Evolutionary conservation across 2,888 invertebrate genomes (phyloP).

Genomic region (Aromia moschata): DNA sequence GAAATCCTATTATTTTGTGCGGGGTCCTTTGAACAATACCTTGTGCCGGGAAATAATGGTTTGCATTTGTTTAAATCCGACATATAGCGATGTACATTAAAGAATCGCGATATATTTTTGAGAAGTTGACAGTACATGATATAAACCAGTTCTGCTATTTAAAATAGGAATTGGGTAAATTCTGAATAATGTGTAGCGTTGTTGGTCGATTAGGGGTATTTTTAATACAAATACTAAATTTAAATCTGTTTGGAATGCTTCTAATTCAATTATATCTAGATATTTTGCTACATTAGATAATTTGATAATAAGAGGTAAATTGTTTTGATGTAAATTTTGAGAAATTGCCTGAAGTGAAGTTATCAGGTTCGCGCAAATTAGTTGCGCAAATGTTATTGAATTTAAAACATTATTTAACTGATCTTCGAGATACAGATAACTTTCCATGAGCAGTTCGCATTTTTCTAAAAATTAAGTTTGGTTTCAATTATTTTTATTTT

Average conservation of each 20-base stretch:
- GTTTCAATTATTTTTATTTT: background rate
- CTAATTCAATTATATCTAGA: conserved; percentile 3
- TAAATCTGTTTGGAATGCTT: conserved; percentile 5
- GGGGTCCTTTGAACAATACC: background rate
- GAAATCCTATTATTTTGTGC: too few species aligned
- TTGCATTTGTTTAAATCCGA: background rate
- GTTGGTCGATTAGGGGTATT: background rate
- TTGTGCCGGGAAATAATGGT: background rate
- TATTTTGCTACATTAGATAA: conserved; percentile 3
- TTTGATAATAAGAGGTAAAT: background rate
- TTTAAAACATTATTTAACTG: background rate
- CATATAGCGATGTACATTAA: background rate
- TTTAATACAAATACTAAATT: background rate
- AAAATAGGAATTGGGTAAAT: conserved; percentile 1
- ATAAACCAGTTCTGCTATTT: background rate
- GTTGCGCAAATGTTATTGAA: conserved; percentile 7
- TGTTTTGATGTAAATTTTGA: conserved; percentile 8
- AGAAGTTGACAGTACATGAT: background rate
- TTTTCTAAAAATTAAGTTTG: background rate
- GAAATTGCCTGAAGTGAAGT: background rate
- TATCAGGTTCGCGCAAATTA: background rate
- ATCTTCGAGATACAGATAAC: conserved; percentile 3
- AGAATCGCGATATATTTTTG: background rate
- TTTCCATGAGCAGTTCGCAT: conserved; percentile 13
- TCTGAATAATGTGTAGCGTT: background rate